These are phyloP conservation scores for Drosophila buzzatii DNA, from an alignment of 2,888 invertebrate genomes.

Conservation along the genomic window DNA sequence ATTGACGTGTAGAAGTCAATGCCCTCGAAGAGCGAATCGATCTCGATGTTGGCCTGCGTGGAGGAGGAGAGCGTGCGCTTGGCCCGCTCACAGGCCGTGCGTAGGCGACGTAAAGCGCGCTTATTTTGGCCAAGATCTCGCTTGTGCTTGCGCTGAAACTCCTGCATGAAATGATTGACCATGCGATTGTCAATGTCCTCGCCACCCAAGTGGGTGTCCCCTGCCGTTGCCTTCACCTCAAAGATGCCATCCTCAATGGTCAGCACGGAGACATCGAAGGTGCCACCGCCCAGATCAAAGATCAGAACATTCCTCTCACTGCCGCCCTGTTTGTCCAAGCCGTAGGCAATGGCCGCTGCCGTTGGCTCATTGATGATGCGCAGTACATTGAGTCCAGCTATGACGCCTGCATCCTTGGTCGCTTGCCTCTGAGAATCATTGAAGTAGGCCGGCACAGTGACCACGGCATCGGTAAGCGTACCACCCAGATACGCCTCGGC, in stretches of 20 bases:
- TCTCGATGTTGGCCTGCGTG: conserved; percentile 94
- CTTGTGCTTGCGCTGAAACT: conserved; percentile 96
- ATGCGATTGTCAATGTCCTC: conserved; percentile 90
- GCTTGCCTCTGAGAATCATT: conserved; percentile 91
- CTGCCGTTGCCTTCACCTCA: conserved; percentile 94
- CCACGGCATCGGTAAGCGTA: conserved; percentile 90
- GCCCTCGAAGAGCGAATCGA: conserved; percentile 96
- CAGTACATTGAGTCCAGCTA: conserved; percentile 94
- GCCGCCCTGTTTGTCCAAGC: conserved; percentile 92
- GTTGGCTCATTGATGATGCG: conserved; percentile 97
- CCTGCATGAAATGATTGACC: conserved; percentile 94
- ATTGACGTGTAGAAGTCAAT: conserved; percentile 97
- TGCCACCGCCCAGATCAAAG: conserved; percentile 89
- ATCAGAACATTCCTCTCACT: conserved; percentile 93
- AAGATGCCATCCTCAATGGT: conserved; percentile 98
- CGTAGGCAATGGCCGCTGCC: conserved; percentile 96
- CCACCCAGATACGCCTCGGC: conserved; percentile 89
- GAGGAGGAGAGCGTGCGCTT: conserved; percentile 94
- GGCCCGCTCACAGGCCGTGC: conserved; percentile 95
- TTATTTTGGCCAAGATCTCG: conserved; percentile 94
- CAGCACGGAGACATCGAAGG: conserved; percentile 95
- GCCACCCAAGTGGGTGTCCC: conserved; percentile 83
- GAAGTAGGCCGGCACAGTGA: conserved; percentile 93
- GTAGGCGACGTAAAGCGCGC: conserved; percentile 93
- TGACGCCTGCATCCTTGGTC: conserved; percentile 93